These are phyloP conservation scores for Menidia menidia DNA, from an alignment of 2,797 vertebrate genomes.

Conservation along the genomic window DNA sequence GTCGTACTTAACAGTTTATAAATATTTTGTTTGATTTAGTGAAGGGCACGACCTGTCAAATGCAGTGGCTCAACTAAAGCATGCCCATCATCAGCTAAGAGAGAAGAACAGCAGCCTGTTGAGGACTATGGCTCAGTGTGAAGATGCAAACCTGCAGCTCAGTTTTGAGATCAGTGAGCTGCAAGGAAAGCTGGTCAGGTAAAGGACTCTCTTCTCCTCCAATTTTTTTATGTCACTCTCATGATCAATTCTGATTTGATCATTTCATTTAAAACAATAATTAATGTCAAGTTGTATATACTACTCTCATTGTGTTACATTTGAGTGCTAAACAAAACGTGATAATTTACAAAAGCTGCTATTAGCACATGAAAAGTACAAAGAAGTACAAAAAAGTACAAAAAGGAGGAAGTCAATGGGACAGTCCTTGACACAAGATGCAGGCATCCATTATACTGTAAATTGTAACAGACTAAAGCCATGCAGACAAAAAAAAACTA, in stretches of 20 bases:
- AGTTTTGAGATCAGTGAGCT: slow-evolving; percentile 80
- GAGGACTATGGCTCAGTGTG: slow-evolving; percentile 78
- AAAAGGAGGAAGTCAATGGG: no score
- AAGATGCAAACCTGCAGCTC: slow-evolving; percentile 83
- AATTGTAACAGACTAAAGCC: no score
- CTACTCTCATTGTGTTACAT: not conserved
- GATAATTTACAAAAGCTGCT: no score
- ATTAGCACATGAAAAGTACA: no score
- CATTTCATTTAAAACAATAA: not conserved
- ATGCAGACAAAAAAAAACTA: no score
- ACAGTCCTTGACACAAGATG: not conserved
- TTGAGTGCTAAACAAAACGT: not conserved
- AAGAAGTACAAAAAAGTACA: not conserved
- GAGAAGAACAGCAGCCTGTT: slow-evolving; percentile 81
- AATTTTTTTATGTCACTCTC: not conserved
- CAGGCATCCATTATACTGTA: not conserved
- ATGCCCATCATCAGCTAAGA: slow-evolving; percentile 71
- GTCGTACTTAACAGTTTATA: not conserved
- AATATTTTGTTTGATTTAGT: slow-evolving; percentile 57
- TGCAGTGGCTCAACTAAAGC: slow-evolving; percentile 77
- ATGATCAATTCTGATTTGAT: no score
- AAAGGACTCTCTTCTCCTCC: slow-evolving; percentile 2
- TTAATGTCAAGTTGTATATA: not conserved
- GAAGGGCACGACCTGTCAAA: slow-evolving; percentile 70
- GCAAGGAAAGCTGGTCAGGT: slow-evolving; percentile 79